Conservation (phyloP, 2,888 invertebrate genomes). For the Zonitis immaculata region DNA sequence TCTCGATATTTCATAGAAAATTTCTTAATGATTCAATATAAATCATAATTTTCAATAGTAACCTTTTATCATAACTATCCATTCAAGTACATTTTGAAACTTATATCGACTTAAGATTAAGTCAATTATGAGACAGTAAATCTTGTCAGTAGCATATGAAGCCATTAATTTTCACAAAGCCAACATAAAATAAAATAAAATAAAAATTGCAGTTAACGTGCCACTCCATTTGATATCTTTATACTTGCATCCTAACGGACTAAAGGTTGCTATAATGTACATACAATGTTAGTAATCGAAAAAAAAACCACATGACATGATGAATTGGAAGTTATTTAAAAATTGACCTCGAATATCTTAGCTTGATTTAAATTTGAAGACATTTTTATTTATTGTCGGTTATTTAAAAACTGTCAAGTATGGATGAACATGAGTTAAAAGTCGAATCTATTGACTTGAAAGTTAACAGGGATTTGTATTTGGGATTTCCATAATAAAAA, state of each 20-base stretch:
- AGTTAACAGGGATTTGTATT: slow-evolving; percentile 3
- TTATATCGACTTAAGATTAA: slow-evolving; percentile 11
- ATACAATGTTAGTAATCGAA: background rate
- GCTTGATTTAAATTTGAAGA: background rate
- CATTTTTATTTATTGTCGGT: slow-evolving; percentile 17
- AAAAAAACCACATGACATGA: slow-evolving; percentile 9
- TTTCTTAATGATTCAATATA: background rate
- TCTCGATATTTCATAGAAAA: background rate
- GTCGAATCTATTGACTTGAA: slow-evolving; percentile 14
- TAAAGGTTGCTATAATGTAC: slow-evolving; percentile 7
- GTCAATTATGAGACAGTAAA: slow-evolving; percentile 19
- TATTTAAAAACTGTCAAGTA: slow-evolving; percentile 3
- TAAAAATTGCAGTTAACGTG: background rate
- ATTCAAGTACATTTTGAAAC: background rate
- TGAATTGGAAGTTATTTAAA: slow-evolving; percentile 6
- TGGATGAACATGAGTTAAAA: slow-evolving; percentile 1
- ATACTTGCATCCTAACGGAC: slow-evolving; percentile 14
- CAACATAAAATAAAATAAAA: slow-evolving; percentile 2
- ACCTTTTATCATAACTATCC: background rate
- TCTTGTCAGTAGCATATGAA: slow-evolving; percentile 16
- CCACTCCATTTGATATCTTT: slow-evolving; percentile 8
- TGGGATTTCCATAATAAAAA: slow-evolving; percentile 10
- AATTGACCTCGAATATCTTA: no score
- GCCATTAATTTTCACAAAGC: slow-evolving; percentile 14
- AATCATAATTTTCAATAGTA: background rate